Percentiles rank a stretch among this genome's conserved stretches.
Evolutionary conservation across 2,888 invertebrate genomes (phyloP).

Genomic region (Eumacrocentrus americanus): DNA sequence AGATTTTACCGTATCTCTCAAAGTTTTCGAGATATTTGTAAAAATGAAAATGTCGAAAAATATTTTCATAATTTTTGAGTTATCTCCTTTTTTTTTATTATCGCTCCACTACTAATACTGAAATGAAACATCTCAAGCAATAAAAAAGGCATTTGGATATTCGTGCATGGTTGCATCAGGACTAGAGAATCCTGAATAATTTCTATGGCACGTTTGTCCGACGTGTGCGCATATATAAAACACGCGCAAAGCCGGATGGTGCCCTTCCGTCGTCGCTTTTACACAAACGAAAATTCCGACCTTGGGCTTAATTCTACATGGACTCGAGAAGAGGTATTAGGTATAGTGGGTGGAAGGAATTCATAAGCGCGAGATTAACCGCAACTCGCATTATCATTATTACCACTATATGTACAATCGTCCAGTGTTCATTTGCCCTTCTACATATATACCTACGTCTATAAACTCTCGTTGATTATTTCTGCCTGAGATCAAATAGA

Average conservation of each 20-base stretch:
- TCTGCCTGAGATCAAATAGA: no score
- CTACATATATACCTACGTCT: no score
- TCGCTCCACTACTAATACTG: no score
- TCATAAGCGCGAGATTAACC: constrained; percentile 34
- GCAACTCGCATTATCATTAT: constrained; percentile 17
- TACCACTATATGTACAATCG: not conserved
- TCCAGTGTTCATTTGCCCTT: constrained; percentile 1
- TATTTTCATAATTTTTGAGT: no score
- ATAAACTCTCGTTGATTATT: constrained; percentile 4
- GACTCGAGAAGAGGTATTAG: constrained; percentile 24
- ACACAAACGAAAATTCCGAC: constrained; percentile 24
- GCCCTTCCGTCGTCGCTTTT: constrained; percentile 21
- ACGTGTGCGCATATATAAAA: not conserved
- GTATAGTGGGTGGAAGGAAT: constrained; percentile 34
- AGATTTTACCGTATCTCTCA: no score
- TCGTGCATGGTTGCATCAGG: not conserved
- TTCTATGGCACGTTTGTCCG: constrained; percentile 11
- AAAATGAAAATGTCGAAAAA: no score
- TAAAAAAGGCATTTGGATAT: not conserved
- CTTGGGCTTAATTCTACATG: constrained; percentile 26
- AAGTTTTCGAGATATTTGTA: no score
- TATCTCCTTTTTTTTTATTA: no score
- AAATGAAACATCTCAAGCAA: not conserved
- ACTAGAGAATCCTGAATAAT: constrained; percentile 10
- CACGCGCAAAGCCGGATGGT: constrained; percentile 5